Conservation (phyloP, 2,888 invertebrate genomes). For the Liposcelis brunnea region DNA sequence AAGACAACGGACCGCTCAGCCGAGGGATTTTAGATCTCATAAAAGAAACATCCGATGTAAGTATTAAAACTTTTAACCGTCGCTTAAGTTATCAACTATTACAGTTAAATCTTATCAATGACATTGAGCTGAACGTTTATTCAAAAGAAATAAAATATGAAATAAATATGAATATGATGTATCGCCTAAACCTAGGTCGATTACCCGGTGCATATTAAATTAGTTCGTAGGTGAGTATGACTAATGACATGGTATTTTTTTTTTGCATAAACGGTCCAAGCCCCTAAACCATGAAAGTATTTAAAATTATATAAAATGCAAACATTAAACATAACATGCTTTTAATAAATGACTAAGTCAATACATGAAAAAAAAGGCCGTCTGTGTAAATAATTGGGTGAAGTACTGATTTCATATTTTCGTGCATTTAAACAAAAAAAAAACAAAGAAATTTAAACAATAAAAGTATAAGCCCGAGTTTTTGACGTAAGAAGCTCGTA, state of each 20-base stretch:
- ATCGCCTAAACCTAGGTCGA: too few species aligned
- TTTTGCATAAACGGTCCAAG: too few species aligned
- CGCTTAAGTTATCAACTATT: not conserved
- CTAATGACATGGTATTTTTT: too few species aligned
- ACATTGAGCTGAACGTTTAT: too few species aligned
- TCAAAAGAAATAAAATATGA: too few species aligned
- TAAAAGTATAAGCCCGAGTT: not conserved
- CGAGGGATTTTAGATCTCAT: slow-evolving; percentile 28
- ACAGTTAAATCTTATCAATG: not conserved
- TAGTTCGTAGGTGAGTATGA: too few species aligned
- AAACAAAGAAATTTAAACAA: not conserved
- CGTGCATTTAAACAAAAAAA: not conserved
- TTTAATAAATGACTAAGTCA: not conserved
- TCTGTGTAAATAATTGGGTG: not conserved
- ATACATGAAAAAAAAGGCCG: too few species aligned
- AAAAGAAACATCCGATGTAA: slow-evolving; percentile 20
- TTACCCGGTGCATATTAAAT: too few species aligned
- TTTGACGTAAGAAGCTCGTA: not conserved
- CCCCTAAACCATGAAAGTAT: not conserved
- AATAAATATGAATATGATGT: too few species aligned
- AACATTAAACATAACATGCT: not conserved
- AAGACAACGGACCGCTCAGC: slow-evolving; percentile 28
- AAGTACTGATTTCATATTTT: not conserved
- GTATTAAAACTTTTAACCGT: slow-evolving; percentile 3
- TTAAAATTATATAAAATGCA: not conserved